Evolutionary conservation across 2,113 vertebrate species (phyloP), one percentile per base, ranked within the genome.

Genomic region (Thamnaconus septentrionalis): DNA sequence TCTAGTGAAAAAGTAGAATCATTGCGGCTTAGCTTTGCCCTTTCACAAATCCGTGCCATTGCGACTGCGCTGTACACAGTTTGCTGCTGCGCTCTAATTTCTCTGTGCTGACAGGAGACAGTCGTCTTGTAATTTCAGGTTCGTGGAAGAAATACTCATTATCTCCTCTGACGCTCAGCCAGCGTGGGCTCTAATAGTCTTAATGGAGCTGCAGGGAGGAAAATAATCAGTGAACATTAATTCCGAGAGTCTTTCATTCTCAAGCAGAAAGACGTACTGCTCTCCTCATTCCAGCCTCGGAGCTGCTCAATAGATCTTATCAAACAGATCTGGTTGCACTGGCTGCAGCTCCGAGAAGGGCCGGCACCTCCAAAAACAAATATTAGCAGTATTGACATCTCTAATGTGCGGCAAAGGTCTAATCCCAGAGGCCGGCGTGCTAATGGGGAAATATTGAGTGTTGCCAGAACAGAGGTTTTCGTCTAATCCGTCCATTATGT

Each of bases 371-470:
- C 82, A 70, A 86, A 85, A 84, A 86, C 87, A 84, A 84, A 85
- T 89, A 91, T 89, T 87, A 91, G 85, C 84, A 77, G 79, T 87
- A 91, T 91, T 87, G 89, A 89, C 85, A 89, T 85, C 71, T 88
- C 85, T 91, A 91, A 91, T 91, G 88, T 86, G 80, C 84, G 87
- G 79, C 87, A 86, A 83, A 91, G 90, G 89, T 89, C 88, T 82
- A 62, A 81, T 87, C 91, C 89, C 91, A 70, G 56, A 81, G 90
- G 86, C 69, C 40, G 8, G 61, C 7, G 8, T 75, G 56, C 87
- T 91, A 91, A 91, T 92, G 89, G 90, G 84, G 80, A 91, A 89
- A 84, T 92, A 91, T 91, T 87, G 91, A 92, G 88, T 91, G 86
- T 81, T 89, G 85, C 81, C 79, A 86, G 82, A 87, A 81, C 80